Base-by-base conservation (phyloP, 2,888 invertebrate genomes). In the Alloplasta piceator region DNA sequence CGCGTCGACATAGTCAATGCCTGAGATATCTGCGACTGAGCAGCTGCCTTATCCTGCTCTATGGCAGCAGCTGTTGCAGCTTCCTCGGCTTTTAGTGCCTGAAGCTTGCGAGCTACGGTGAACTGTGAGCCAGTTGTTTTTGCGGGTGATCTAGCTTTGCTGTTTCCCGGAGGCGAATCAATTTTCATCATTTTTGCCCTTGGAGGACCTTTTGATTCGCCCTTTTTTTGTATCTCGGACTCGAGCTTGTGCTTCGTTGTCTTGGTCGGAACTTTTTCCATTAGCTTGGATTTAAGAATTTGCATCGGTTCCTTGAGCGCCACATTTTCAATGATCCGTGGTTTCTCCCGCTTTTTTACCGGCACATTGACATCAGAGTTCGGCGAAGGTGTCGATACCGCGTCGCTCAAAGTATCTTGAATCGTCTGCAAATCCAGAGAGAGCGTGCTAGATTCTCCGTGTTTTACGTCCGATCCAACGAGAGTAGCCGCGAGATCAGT, bases 321-420 rank as follows among this genome's bases (percentile, higher is more conserved):
- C 0, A 92, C 91, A 66, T 90, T 91, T 76, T 91, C 90, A 63
- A 92, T 92, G 41, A 92, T 92, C 71, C 92, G 86, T 5, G 92
- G 92, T 84, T 92, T 92, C 67, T 92, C 92, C 1, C 92, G 90
- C 43, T 92, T 92, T 39, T 92, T 92, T 0, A 91, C 91, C 0
- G 91, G 91, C 6, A 91, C 83, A 12, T 82, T 81, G 1, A 84
- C 66, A 0, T 89, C 89, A 5, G 88, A 84, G 6, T 85, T 81
- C 4, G 88, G 85, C 5, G 89, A 85, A 4, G 87, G 84, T 1
- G 84, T 82, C 6, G 88, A 85, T 7, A 82, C 76, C 6, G 84
- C 68, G 39, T 82, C 81, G 71, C 83, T 85, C 6, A 85, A 61
- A 2, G 85, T 83, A 36, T 89, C 89, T 12, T 90, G 86, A n/a